Percentiles rank a stretch among this genome's conserved stretches.
Evolutionary conservation across 2,888 invertebrate species (phyloP).

Genomic region (Chaitophorus viminalis): DNA sequence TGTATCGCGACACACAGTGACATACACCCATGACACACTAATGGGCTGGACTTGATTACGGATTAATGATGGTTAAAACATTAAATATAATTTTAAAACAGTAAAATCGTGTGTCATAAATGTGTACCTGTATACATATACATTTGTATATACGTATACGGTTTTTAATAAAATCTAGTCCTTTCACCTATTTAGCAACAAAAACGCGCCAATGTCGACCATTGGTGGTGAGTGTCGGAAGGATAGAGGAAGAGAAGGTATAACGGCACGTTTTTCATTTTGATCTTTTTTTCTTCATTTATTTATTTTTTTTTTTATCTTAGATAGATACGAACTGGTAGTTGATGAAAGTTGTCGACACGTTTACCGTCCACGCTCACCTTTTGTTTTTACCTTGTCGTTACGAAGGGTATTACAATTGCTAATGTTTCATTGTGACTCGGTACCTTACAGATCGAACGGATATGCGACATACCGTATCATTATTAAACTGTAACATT

Average conservation of each 20-base stretch:
- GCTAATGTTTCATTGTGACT: neutral
- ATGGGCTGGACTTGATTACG: slow-evolving; percentile 24
- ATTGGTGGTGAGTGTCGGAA: neutral
- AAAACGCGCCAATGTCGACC: neutral
- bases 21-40: slow-evolving; percentile 3
- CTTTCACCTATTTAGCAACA: slow-evolving; percentile 44
- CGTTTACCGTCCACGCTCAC: neutral
- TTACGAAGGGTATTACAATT: neutral
- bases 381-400: slow-evolving; percentile 9
- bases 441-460: neutral
- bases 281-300: slow-evolving; percentile 1
- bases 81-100: slow-evolving; percentile 6
- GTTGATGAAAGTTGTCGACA: slow-evolving; percentile 41
- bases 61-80: slow-evolving; percentile 38
- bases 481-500: neutral
- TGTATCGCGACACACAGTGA: neutral
- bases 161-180: slow-evolving; percentile 25
- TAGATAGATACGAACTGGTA: neutral
- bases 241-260: neutral
- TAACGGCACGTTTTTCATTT: slow-evolving; percentile 27
- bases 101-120: slow-evolving; percentile 22
- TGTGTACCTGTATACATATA: neutral
- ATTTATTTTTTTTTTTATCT: neutral
- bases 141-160: neutral
- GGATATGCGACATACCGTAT: neutral